These are phyloP conservation scores for Vombatus ursinus DNA, from an alignment of 2,113 vertebrate genomes.

Conservation along the genomic window DNA sequence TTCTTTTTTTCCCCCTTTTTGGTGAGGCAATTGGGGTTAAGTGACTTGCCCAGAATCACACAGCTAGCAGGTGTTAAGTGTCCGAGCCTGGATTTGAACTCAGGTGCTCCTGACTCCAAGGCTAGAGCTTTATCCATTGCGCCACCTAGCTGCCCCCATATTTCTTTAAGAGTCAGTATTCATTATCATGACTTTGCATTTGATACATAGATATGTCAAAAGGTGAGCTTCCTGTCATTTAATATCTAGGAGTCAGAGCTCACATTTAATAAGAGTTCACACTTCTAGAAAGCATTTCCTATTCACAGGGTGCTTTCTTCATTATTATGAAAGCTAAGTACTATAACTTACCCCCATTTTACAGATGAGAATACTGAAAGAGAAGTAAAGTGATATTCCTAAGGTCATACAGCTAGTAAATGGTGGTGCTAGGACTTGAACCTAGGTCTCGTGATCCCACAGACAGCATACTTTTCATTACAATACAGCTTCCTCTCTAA, in stretches of 20 bases:
- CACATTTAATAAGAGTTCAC: neutral
- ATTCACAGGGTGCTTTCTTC: neutral
- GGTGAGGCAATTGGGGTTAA: too few relatives aligned
- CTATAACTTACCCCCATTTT: neutral
- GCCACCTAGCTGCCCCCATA: neutral
- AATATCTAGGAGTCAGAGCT: neutral
- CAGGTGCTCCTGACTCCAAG: too few relatives aligned
- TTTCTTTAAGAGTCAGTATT: neutral
- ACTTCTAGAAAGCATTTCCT: neutral
- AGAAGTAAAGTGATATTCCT: neutral
- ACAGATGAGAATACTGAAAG: neutral
- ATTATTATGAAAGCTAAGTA: neutral
- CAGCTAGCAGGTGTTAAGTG: too few relatives aligned
- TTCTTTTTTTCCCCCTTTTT: neutral
- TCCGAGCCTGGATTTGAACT: too few relatives aligned
- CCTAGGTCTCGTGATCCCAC: too few relatives aligned
- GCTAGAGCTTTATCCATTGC: too few relatives aligned
- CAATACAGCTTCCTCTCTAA: too few relatives aligned
- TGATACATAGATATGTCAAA: neutral
- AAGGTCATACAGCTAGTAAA: neutral
- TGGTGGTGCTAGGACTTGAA: too few relatives aligned
- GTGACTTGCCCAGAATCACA: too few relatives aligned
- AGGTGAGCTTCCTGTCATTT: neutral
- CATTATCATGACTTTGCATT: neutral
- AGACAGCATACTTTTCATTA: too few relatives aligned